phyloP scores from a whole-genome alignment of 2,113 vertebrate genomes.

The Epinephelus moara region DNA sequence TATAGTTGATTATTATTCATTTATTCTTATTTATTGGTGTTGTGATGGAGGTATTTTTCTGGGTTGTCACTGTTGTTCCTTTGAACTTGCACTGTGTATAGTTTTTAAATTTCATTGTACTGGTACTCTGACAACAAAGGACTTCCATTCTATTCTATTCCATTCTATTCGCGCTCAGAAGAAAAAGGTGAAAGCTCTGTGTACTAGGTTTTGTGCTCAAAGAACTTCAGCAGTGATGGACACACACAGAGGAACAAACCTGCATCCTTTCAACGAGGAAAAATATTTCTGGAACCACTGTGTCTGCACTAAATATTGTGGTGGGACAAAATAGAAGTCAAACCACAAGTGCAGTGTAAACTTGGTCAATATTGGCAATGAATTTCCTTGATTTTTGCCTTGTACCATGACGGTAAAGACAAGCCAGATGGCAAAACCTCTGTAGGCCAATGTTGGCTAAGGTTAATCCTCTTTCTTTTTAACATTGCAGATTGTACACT shows the following conservation, averaged over 20 bases:
- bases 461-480: conserved; percentile 15
- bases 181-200: not conserved
- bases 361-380: not conserved
- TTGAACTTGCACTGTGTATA: too few relatives aligned
- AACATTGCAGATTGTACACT: not conserved
- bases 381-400: not conserved
- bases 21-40: too few relatives aligned
- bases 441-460: not conserved
- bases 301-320: not conserved
- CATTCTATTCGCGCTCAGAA: not conserved
- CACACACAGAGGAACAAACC: not conserved
- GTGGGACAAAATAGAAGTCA: not conserved
- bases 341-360: not conserved
- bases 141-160: too few relatives aligned
- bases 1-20: too few relatives aligned
- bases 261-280: not conserved
- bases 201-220: not conserved
- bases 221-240: not conserved
- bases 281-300: not conserved
- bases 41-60: too few relatives aligned
- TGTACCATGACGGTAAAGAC: not conserved
- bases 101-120: too few relatives aligned
- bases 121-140: too few relatives aligned
- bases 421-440: conserved; percentile 1
- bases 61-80: too few relatives aligned